phyloP scores from a whole-genome alignment of 2,888 invertebrate species.

The Autographa gamma region DNA sequence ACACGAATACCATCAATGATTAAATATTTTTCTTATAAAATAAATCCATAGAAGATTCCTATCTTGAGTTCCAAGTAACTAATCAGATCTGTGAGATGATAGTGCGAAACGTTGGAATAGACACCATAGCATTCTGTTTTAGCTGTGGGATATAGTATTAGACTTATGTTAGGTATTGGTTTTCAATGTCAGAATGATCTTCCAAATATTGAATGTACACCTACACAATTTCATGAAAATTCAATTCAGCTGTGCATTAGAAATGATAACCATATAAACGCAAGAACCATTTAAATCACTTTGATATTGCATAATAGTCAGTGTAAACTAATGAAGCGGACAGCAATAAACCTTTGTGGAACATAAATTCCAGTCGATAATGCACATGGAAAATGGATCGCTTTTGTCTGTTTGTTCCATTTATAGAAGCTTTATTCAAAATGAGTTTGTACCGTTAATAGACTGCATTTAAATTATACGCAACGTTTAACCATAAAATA shows the following conservation, averaged over 20 bases:
- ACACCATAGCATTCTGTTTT: too few species aligned
- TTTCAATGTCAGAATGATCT: too few species aligned
- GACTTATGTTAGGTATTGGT: too few species aligned
- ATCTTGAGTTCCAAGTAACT: too few species aligned
- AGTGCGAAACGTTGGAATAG: too few species aligned
- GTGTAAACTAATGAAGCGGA: neutral
- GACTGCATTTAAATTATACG: neutral
- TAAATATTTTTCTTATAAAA: too few species aligned
- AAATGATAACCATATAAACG: neutral
- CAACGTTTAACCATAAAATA: neutral
- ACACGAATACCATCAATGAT: too few species aligned
- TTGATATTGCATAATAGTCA: neutral
- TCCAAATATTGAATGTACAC: too few species aligned
- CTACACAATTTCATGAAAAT: too few species aligned
- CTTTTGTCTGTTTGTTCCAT: conserved; percentile 5
- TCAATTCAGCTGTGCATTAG: neutral
- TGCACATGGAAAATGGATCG: conserved; percentile 17
- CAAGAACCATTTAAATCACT: neutral
- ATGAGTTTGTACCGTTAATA: neutral
- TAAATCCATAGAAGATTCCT: too few species aligned
- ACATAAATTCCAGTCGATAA: conserved; percentile 12
- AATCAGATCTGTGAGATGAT: too few species aligned
- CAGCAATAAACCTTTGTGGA: conserved; percentile 16
- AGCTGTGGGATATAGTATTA: too few species aligned
- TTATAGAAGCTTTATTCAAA: conserved; percentile 7